These are phyloP conservation scores for Lepidochitona cinerea DNA, from an alignment of 2,888 invertebrate species.

Conservation along the genomic window DNA sequence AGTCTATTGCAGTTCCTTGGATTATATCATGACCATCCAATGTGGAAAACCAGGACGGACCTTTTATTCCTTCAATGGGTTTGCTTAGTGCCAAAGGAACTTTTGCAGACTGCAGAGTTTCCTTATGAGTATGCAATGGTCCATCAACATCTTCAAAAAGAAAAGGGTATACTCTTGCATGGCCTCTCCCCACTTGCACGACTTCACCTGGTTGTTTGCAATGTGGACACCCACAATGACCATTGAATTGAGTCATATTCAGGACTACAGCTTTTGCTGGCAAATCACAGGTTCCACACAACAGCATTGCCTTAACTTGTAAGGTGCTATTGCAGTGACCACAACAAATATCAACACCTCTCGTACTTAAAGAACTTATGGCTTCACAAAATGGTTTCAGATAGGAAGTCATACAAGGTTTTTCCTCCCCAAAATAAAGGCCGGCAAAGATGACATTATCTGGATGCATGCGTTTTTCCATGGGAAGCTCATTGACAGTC, in stretches of 20 bases:
- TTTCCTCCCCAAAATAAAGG: conserved; percentile 30
- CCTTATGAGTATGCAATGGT: not conserved
- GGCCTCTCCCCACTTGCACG: conserved; percentile 21
- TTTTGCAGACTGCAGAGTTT: not conserved
- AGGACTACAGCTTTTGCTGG: conserved; percentile 28
- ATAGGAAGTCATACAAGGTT: conserved; percentile 28
- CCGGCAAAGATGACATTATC: conserved; percentile 29
- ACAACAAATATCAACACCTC: conserved; percentile 10
- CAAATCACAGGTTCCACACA: conserved; percentile 31
- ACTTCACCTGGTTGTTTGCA: conserved; percentile 25
- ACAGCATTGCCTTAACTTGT: conserved; percentile 10
- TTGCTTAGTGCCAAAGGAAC: not conserved
- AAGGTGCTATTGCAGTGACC: not conserved
- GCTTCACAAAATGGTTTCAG: conserved; percentile 29
- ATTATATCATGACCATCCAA: not conserved
- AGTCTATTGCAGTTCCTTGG: conserved; percentile 26
- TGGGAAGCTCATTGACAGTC: conserved; percentile 26
- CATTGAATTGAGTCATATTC: conserved; percentile 31
- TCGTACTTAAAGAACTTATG: not conserved
- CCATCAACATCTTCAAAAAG: conserved; percentile 10
- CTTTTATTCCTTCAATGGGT: conserved; percentile 13
- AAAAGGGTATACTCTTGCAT: conserved; percentile 22
- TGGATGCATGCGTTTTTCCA: conserved; percentile 12
- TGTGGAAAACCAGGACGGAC: conserved; percentile 13
- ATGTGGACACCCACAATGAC: conserved; percentile 23